Percentiles rank a stretch among this genome's conserved stretches.
These are phyloP conservation scores for Cebidichthys violaceus DNA, from an alignment of 2,113 vertebrate species.

Conservation along the genomic window DNA sequence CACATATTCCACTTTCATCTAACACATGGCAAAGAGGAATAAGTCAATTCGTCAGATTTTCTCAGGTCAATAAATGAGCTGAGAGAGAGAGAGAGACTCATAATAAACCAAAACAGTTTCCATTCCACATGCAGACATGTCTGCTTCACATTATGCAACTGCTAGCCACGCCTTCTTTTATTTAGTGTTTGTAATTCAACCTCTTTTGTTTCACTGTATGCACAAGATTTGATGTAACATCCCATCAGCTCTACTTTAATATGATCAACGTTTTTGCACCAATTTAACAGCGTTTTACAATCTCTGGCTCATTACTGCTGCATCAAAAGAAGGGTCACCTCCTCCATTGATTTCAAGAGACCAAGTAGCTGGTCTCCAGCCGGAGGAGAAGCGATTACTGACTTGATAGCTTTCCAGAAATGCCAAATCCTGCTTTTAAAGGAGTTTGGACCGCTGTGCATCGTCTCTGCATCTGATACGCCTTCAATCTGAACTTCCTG, in stretches of 20 bases:
- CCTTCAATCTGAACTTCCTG: conserved; percentile 26
- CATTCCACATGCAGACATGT: conserved; percentile 45
- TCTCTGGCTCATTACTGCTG: background rate
- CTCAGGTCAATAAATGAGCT: conserved; percentile 50
- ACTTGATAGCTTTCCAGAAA: conserved; percentile 6
- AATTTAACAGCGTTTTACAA: conserved; percentile 10
- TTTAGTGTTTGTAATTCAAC: conserved; percentile 25
- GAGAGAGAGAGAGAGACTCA: conserved; percentile 26
- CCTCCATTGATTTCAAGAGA: background rate
- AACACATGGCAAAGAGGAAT: conserved; percentile 55
- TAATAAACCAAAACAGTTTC: conserved; percentile 46
- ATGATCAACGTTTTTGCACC: conserved; percentile 19
- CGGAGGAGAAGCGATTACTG: background rate
- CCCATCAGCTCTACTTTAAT: conserved; percentile 4
- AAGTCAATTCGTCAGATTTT: conserved; percentile 53
- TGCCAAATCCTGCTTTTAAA: conserved; percentile 12
- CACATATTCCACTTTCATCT: conserved; percentile 72
- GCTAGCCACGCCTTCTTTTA: conserved; percentile 24
- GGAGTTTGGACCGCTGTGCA: background rate
- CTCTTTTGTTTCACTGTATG: background rate
- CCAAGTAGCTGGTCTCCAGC: background rate
- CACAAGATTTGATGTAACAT: conserved; percentile 12
- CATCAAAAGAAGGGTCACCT: background rate
- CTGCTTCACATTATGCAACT: conserved; percentile 47
- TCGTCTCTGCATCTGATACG: conserved; percentile 17